A percentile compares a stretch with the other conserved stretches of the same genome.
These are phyloP conservation scores for Heliconius ethilla DNA, from an alignment of 2,888 invertebrate species.

Conservation along the genomic window DNA sequence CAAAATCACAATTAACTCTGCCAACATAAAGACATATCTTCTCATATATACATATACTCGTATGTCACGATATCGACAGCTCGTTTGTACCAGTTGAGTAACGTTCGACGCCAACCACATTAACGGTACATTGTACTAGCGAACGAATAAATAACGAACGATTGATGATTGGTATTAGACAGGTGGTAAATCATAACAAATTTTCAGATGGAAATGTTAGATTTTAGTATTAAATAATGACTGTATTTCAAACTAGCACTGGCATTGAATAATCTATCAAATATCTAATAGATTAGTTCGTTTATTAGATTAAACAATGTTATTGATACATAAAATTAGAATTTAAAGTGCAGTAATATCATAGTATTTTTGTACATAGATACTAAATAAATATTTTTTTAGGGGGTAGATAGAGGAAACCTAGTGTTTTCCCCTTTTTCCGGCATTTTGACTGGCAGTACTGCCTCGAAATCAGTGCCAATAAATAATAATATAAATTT, in stretches of 20 bases:
- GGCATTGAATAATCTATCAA: neutral
- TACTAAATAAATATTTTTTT: no score
- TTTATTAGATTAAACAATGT: neutral
- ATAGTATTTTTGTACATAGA: no score
- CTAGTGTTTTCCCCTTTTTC: no score
- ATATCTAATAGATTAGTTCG: neutral
- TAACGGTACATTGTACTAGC: conserved; percentile 16
- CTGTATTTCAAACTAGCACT: neutral
- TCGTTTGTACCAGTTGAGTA: conserved; percentile 12
- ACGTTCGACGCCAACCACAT: conserved; percentile 23
- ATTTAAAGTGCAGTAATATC: neutral
- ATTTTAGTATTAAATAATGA: neutral
- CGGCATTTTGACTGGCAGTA: no score
- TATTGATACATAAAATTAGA: neutral
- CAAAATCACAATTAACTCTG: neutral
- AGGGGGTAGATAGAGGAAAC: no score
- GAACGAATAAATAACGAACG: conserved; percentile 8
- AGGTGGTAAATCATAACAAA: conserved; percentile 10
- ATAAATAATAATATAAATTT: no score
- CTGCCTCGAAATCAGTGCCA: no score
- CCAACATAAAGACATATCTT: neutral
- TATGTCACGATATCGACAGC: conserved; percentile 14
- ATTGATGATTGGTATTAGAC: conserved; percentile 12
- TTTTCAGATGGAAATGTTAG: neutral
- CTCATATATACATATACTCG: no score